Percentiles rank a stretch among this genome's conserved stretches.
These are phyloP conservation scores for Gasterosteus nipponicus DNA, from an alignment of 2,113 vertebrate species.

Conservation along the genomic window DNA sequence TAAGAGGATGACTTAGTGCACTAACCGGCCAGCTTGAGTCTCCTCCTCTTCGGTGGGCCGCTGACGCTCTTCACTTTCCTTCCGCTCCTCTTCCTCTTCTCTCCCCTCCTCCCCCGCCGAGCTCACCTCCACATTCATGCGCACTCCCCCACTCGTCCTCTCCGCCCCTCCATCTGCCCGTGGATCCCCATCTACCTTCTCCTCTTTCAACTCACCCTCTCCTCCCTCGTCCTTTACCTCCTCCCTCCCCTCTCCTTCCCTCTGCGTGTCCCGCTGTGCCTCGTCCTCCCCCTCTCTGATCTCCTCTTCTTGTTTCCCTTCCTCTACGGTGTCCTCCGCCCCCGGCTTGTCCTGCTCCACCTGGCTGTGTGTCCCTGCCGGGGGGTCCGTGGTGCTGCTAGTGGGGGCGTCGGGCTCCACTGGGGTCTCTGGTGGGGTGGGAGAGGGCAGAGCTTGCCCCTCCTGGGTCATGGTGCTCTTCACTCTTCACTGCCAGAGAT, in stretches of 20 bases:
- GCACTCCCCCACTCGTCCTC: constrained; percentile 30
- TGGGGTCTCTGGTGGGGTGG: constrained; percentile 67
- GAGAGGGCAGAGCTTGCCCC: constrained; percentile 79
- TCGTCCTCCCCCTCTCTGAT: constrained; percentile 24
- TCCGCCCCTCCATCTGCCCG: constrained; percentile 46
- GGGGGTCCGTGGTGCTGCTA: constrained; percentile 3
- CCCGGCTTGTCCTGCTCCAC: constrained; percentile 34
- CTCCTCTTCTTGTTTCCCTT: constrained; percentile 34
- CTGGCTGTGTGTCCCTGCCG: constrained; percentile 35
- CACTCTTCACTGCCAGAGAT: constrained; percentile 30
- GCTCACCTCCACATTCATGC: constrained; percentile 36
- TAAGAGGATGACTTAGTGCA: constrained; percentile 10
- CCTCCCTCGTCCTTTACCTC: constrained; percentile 39
- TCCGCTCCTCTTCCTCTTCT: constrained; percentile 48
- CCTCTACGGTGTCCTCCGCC: constrained; percentile 24
- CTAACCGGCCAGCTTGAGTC: constrained; percentile 60
- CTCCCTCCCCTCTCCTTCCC: constrained; percentile 36
- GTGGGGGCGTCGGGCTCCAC: constrained; percentile 45
- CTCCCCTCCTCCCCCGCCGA: constrained; percentile 37
- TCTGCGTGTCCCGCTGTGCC: constrained; percentile 18
- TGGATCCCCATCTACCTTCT: constrained; percentile 31
- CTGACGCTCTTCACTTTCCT: constrained; percentile 42
- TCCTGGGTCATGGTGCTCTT: constrained; percentile 83
- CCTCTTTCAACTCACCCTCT: constrained; percentile 45
- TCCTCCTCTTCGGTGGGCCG: constrained; percentile 33